Base-by-base conservation (phyloP, 2,888 invertebrate genomes). In the Malthinus flaveolus region DNA sequence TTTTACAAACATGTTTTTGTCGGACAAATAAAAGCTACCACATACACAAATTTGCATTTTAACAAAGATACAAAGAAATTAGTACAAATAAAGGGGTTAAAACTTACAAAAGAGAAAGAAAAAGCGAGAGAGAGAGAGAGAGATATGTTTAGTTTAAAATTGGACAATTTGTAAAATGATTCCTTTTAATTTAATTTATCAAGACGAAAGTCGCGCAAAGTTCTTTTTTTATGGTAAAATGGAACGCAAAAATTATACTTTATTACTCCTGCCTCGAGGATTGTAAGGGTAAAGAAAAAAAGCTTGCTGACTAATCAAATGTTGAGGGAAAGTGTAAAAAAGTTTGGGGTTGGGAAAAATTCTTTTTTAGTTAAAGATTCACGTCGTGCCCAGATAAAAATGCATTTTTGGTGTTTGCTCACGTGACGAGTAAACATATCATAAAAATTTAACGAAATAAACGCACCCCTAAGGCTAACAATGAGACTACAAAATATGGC, bases 401-500 rank as follows among this genome's bases (percentile, higher is more conserved):
- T 42, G 39, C 23, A 42, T 42, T 42, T 42, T 42, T 42, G 15
- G 9, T 15, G 15, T 42, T 15, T 15, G n/a, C 23, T 23, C 55
- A 55, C 55, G 55, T 55, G 55, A 23, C 39, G 32, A 39, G 46
- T 54, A 59, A 59, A 49, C 49, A 54, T 54, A 59, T 53, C 35
- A 49, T 39, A 46, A 35, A 23, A 8, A 46, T 10, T 34, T 59
- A 59, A 59, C 47, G 34, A 44, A 55, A 59, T 59, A 55, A 59
- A 37, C 34, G 23, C 54, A 49, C 54, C 55, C 59, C 50, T 11
- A 37, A 50, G 39, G 49, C 35, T 37, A 46, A 50, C 35, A 50
- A 51, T 44, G 51, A 42, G 44, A 51, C 51, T 51, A 33, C 59
- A 55, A 55, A 59, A 57, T 54, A 59, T 46, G 42, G 44, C 51